Evolutionary conservation across 2,113 vertebrate genomes (phyloP).

Genomic region (Mus pahari): DNA sequence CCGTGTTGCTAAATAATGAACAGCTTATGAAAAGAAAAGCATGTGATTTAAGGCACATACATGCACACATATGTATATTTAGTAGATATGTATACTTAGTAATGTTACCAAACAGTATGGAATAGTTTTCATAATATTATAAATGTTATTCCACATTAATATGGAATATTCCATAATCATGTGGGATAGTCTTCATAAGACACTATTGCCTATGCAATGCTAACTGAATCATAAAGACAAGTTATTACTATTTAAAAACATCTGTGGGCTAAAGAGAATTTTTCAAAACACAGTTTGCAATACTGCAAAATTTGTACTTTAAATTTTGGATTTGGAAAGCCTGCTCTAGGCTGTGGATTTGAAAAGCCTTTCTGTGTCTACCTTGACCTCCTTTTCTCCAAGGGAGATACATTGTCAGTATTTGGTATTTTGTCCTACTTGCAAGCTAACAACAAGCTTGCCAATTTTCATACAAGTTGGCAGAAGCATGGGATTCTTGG

Average conservation of each 20-base stretch:
- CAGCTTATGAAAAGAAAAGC: slow-evolving; percentile 33
- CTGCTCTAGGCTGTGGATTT: neutral
- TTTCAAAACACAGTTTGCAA: neutral
- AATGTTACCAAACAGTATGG: neutral
- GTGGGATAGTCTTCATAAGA: neutral
- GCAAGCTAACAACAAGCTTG: slow-evolving; percentile 20
- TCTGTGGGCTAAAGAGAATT: neutral
- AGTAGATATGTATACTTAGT: neutral
- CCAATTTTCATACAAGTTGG: slow-evolving; percentile 26
- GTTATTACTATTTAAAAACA: slow-evolving; percentile 41
- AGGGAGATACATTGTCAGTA: slow-evolving; percentile 18
- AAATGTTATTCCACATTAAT: neutral
- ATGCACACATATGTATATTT: neutral
- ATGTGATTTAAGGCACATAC: neutral
- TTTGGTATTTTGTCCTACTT: slow-evolving; percentile 25
- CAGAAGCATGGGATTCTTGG: neutral
- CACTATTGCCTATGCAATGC: neutral
- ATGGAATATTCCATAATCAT: too few species aligned
- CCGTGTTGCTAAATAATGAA: neutral
- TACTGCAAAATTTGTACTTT: slow-evolving; percentile 14
- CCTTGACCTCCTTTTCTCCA: slow-evolving; percentile 9
- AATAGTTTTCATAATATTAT: neutral
- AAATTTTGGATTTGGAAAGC: slow-evolving; percentile 23
- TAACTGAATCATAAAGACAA: neutral
- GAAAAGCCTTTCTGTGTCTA: neutral